Percentiles rank a stretch among this genome's conserved stretches.
Conservation (phyloP, 2,113 vertebrate genomes). For the Oxygymnocypris stewartii region DNA sequence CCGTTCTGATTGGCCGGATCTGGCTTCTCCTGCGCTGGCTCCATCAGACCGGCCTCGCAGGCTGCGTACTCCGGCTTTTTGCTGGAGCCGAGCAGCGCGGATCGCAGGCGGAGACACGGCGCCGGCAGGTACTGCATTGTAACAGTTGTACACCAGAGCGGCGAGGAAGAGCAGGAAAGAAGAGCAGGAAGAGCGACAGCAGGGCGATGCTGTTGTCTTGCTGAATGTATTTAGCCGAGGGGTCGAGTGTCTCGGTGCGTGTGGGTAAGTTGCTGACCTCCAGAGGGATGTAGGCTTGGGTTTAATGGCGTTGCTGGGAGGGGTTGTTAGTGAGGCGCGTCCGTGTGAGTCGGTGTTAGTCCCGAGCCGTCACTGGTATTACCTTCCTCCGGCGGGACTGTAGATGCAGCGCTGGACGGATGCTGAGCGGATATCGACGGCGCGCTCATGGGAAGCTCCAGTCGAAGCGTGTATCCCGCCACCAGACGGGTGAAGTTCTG, state of each 20-base stretch:
- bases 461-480: constrained; percentile 80
- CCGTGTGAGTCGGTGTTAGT: constrained; percentile 66
- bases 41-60: constrained; percentile 87
- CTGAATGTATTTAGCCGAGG: constrained; percentile 81
- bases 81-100: constrained; percentile 80
- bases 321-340: constrained; percentile 72
- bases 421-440: constrained; percentile 17
- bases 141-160: constrained; percentile 90
- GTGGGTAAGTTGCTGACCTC: constrained; percentile 60
- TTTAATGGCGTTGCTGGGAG: constrained; percentile 39
- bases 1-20: constrained; percentile 79
- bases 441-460: constrained; percentile 68
- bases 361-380: constrained; percentile 66
- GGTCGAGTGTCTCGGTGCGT: constrained; percentile 72
- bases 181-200: constrained; percentile 88
- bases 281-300: constrained; percentile 67
- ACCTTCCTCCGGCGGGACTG: constrained; percentile 69
- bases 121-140: constrained; percentile 91
- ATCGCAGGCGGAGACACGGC: constrained; percentile 86
- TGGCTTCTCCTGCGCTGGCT: constrained; percentile 79
- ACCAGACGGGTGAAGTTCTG: constrained; percentile 83
- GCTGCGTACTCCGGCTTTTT: constrained; percentile 84
- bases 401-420: background rate
- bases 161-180: constrained; percentile 87
- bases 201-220: constrained; percentile 84